A percentile compares a stretch with the other conserved stretches of the same genome.
Evolutionary conservation across 2,888 invertebrate species (phyloP).

Genomic region (Sinhomidia bicolor): DNA sequence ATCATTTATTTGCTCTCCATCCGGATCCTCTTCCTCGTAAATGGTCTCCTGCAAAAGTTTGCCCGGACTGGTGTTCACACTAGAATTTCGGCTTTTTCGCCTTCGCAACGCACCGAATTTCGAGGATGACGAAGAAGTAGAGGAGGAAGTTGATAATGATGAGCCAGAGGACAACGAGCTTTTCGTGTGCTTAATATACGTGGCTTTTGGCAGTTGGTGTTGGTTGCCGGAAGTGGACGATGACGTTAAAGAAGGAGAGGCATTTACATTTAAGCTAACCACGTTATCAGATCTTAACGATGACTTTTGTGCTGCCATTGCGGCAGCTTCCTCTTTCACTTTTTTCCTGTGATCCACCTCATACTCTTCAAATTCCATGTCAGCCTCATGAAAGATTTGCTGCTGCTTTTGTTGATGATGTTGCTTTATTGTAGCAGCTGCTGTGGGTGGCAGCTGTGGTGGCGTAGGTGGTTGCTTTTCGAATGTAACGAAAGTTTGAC

Average conservation of each 20-base stretch:
- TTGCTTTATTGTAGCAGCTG: not conserved
- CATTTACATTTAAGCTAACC: slow-evolving; percentile 32
- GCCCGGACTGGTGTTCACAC: slow-evolving; percentile 55
- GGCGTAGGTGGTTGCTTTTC: slow-evolving; percentile 33
- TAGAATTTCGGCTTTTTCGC: slow-evolving; percentile 65
- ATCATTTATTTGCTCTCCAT: too few relatives aligned
- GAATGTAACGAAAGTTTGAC: slow-evolving; percentile 53
- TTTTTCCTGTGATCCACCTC: slow-evolving; percentile 36
- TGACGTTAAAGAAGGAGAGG: not conserved
- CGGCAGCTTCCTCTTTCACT: not conserved
- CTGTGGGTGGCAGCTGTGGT: not conserved
- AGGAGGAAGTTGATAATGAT: slow-evolving; percentile 24
- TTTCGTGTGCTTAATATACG: slow-evolving; percentile 58
- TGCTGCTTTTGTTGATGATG: not conserved
- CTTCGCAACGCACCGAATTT: slow-evolving; percentile 78
- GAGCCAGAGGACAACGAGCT: not conserved
- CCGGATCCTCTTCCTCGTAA: slow-evolving; percentile 76
- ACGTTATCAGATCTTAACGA: slow-evolving; percentile 18
- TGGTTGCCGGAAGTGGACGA: not conserved
- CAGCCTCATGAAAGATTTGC: slow-evolving; percentile 9
- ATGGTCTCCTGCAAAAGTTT: slow-evolving; percentile 78
- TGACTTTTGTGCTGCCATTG: not conserved
- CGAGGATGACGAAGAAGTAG: slow-evolving; percentile 18
- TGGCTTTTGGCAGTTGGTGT: not conserved
- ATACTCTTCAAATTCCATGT: slow-evolving; percentile 65